phyloP scores from a whole-genome alignment of 2,888 invertebrate genomes.

The Perithous albicinctus region DNA sequence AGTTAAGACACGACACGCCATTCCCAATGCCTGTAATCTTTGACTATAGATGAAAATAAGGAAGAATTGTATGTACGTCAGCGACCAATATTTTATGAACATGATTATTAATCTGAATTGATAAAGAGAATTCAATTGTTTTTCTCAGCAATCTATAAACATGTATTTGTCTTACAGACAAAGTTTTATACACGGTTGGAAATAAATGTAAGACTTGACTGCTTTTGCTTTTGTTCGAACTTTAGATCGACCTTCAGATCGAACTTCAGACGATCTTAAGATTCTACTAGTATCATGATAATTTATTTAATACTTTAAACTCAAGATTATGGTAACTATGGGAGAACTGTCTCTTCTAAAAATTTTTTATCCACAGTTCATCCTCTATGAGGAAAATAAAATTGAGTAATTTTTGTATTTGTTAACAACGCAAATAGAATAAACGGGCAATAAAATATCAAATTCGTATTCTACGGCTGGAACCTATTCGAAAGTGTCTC shows the following conservation, averaged over 20 bases:
- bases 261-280: no score
- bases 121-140: not conserved
- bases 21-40: constrained; percentile 29
- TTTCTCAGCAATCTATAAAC: not conserved
- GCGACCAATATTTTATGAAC: not conserved
- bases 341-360: no score
- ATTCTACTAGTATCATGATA: no score
- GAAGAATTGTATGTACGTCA: not conserved
- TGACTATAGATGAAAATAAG: constrained; percentile 37
- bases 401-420: not conserved
- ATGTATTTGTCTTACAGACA: not conserved
- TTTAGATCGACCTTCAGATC: no score
- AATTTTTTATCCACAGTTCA: no score
- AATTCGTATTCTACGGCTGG: not conserved
- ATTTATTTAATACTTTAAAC: no score
- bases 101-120: not conserved
- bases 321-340: no score
- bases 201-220: no score
- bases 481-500: not conserved
- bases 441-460: not conserved
- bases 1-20: constrained; percentile 29
- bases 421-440: not conserved
- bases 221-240: no score
- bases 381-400: no score
- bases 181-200: no score